Evolutionary conservation across 37 sponge, comb jelly and placozoan genomes (phyloP), one percentile per base, ranked within the genome.

Genomic region (Chondrosia reniformis): DNA sequence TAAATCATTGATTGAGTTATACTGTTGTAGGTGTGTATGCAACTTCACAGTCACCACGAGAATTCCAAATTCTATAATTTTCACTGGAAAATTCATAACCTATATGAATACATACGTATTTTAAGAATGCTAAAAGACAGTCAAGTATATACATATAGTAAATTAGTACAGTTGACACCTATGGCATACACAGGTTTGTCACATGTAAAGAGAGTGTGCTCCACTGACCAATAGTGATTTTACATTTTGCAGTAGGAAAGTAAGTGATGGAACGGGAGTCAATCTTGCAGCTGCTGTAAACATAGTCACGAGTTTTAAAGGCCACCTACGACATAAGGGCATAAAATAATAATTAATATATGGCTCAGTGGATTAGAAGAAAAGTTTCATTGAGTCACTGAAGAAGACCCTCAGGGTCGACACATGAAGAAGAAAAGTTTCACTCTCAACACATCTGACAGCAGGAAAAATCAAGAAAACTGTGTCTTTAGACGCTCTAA

Each of bases 41-140:
- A 37, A 36, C 46, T 13, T 84, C 66, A 64, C 75, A 88, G 81
- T 96, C 97, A 34, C 97, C 97, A 66, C 90, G 91, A 0, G 95
- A 90, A 59, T 96, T 96, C 97, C 97, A 96, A 43, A 96, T 85
- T 49, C 81, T 81, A 59, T 93, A 96, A 38, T 67, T 46, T 4
- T 31, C 45, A 40, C 56, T 46, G 42, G 64, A 30, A 21, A 86
- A 80, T 43, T 86, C 87, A 40, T 69, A 69, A 69, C 43, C 72
- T 69, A 43, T 45, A 58, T 22, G n/a, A 31, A 69, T 24, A 69
- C 66, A 64, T n/a, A 32, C 6, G 32, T 3, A 64, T 4, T 3
- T 28, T 4, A 22, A 15, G 54, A 49, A 15, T 12, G 54, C n/a
- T n/a, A n/a, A n/a, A n/a, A n/a, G n/a, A n/a, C n/a, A n/a, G n/a